Evolutionary conservation across 2,888 invertebrate species (phyloP).

Genomic region (Phyllotreta cruciferae): DNA sequence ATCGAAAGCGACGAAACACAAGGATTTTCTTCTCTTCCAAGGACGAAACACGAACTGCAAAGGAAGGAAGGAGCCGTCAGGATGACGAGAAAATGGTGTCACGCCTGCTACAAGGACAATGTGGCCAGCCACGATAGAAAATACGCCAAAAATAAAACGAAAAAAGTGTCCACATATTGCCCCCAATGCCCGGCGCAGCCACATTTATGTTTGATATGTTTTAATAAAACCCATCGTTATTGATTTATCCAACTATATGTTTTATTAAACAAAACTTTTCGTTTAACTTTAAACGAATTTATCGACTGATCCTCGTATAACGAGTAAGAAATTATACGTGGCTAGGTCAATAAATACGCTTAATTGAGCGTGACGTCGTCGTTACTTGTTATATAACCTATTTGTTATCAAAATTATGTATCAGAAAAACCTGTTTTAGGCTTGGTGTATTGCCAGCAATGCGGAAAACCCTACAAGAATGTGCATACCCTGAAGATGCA

Average conservation of each 20-base stretch:
- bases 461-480: slow-evolving; percentile 43
- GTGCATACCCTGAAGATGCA: slow-evolving; percentile 43
- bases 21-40: too few species aligned
- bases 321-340: not conserved
- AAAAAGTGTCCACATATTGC: slow-evolving; percentile 2
- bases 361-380: too few species aligned
- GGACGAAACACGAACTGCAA: slow-evolving; percentile 15
- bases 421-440: not conserved
- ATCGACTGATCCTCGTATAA: not conserved
- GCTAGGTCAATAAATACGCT: slow-evolving; percentile 3
- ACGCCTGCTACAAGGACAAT: not conserved
- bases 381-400: too few species aligned
- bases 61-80: slow-evolving; percentile 4
- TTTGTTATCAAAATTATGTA: too few species aligned
- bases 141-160: slow-evolving; percentile 6
- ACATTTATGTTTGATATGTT: not conserved
- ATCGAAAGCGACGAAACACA: too few species aligned
- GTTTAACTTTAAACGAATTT: not conserved
- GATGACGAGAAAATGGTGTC: slow-evolving; percentile 9
- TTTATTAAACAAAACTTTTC: too few species aligned
- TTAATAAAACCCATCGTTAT: slow-evolving; percentile 3
- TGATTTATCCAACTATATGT: not conserved
- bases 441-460: slow-evolving; percentile 18
- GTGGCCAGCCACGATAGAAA: not conserved
- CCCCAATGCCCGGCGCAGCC: not conserved